These are phyloP conservation scores for Drosophila borborema DNA, from an alignment of 2,888 invertebrate species.

Conservation along the genomic window DNA sequence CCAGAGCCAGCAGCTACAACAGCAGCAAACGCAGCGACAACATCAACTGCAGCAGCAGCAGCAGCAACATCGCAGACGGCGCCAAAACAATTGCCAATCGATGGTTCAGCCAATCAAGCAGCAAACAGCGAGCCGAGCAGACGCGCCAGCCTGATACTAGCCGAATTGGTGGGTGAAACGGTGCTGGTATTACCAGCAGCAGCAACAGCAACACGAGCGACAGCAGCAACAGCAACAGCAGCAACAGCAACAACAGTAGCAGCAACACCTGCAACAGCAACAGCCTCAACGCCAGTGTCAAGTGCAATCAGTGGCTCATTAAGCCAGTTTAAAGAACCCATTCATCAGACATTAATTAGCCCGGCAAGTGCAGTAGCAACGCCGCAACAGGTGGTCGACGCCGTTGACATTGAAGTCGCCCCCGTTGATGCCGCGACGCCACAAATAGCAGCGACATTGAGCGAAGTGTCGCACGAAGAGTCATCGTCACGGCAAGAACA, in stretches of 20 bases:
- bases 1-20: slow-evolving; percentile 32
- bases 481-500: slow-evolving; percentile 59
- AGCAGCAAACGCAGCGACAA: slow-evolving; percentile 23
- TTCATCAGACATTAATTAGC: slow-evolving; percentile 61
- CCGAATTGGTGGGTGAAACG: slow-evolving; percentile 72
- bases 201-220: slow-evolving; percentile 25
- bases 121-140: slow-evolving; percentile 69
- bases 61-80: slow-evolving; percentile 29
- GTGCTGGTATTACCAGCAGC: slow-evolving; percentile 63
- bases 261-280: slow-evolving; percentile 4
- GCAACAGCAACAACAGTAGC: slow-evolving; percentile 13
- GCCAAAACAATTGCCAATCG: slow-evolving; percentile 47
- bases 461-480: slow-evolving; percentile 61
- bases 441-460: slow-evolving; percentile 78
- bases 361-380: slow-evolving; percentile 39
- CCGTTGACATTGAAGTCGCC: slow-evolving; percentile 57
- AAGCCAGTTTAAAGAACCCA: slow-evolving; percentile 71
- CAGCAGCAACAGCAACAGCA: slow-evolving; percentile 7
- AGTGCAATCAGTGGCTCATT: slow-evolving; percentile 35
- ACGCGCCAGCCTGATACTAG: slow-evolving; percentile 64
- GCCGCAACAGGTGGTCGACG: slow-evolving; percentile 60
- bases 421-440: slow-evolving; percentile 58
- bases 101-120: slow-evolving; percentile 68
- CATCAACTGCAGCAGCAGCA: slow-evolving; percentile 23
- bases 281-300: slow-evolving; percentile 13